Percentiles rank a stretch among this genome's conserved stretches.
Conservation (phyloP, 2,113 vertebrate species). For the Manacus vitellinus region DNA sequence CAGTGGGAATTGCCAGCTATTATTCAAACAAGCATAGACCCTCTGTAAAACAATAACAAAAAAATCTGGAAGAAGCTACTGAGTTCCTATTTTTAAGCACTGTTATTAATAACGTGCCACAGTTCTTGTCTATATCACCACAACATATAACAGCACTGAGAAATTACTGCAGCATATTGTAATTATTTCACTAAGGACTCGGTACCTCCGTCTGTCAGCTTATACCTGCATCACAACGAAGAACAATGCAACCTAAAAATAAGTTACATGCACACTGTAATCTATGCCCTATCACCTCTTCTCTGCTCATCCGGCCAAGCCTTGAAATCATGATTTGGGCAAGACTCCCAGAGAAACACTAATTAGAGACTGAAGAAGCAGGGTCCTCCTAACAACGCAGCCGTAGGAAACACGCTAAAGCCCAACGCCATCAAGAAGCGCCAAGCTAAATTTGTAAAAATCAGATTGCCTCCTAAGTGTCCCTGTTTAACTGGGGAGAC, state of each 20-base stretch:
- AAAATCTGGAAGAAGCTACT: neutral
- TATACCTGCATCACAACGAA: neutral
- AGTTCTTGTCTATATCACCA: neutral
- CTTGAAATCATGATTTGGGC: neutral
- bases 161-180: neutral
- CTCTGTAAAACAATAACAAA: neutral
- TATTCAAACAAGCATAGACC: neutral
- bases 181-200: slow-evolving; percentile 17
- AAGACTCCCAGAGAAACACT: neutral
- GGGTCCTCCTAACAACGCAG: neutral
- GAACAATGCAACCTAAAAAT: neutral
- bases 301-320: neutral
- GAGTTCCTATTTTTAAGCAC: neutral
- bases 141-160: neutral
- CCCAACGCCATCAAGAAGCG: neutral
- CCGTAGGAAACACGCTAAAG: neutral
- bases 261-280: neutral
- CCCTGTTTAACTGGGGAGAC: neutral
- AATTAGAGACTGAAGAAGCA: neutral
- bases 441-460: neutral
- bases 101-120: neutral
- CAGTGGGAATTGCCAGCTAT: neutral
- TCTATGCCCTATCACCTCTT: neutral
- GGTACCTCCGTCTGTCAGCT: neutral
- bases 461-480: neutral